phyloP scores from a whole-genome alignment of 2,113 vertebrate genomes.

The Ovibos moschatus region DNA sequence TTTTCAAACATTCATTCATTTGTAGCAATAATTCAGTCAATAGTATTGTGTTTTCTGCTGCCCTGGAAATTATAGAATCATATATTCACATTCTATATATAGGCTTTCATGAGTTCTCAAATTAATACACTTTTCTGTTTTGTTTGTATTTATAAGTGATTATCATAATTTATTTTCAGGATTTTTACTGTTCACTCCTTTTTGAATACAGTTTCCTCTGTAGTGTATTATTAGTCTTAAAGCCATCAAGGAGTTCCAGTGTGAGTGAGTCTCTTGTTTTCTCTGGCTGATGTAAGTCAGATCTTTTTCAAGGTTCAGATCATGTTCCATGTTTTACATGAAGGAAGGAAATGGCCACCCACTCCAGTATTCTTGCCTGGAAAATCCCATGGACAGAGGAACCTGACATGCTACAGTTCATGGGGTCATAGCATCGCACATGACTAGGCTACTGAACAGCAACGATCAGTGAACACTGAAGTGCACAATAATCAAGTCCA shows the following conservation, averaged over 20 bases:
- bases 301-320: not conserved
- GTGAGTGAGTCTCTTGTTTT: not conserved
- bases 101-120: not conserved
- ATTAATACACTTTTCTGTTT: not conserved
- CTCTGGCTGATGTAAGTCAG: not conserved
- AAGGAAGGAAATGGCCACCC: not conserved
- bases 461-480: accelerated
- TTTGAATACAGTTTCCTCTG: not conserved
- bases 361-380: not conserved
- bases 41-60: not conserved
- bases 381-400: not conserved
- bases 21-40: not conserved
- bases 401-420: not conserved
- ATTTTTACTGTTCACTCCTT: not conserved
- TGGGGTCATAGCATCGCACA: not conserved
- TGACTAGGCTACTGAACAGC: not conserved
- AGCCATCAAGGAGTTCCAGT: not conserved
- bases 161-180: not conserved
- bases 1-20: not conserved
- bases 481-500: not conserved
- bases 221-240: not conserved
- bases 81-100: not conserved
- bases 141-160: not conserved
- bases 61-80: not conserved
- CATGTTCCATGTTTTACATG: not conserved